Base-by-base conservation (phyloP, 2,113 vertebrate genomes). In the Stegastes partitus region DNA sequence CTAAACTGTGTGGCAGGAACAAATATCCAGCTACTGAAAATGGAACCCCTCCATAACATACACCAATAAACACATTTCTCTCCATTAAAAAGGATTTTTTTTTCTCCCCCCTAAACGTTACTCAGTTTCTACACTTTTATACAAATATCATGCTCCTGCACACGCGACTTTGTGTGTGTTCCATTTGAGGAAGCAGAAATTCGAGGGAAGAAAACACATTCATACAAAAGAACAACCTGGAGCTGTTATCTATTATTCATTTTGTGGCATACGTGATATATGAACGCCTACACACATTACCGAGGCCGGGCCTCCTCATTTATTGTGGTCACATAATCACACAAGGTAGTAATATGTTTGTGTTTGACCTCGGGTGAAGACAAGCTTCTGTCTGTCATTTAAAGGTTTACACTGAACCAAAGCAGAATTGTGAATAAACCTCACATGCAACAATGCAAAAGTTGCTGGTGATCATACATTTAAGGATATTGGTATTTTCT, bases 191-290 rank as follows among this genome's bases (percentile, higher is more conserved):
- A 44, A 71, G 50, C 28, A 67, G 44, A 73, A 25, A 23, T 68
- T 42, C 31, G 15, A 5, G 10, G 4, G 31, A 28, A 25, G 23
- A 42, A 58, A 49, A 55, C 10, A 51, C 15, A 21, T 25, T 59
- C 18, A 15, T 11, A 55, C 4, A 51, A 31, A 66, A 31, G 15
- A 74, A 73, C 50, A 42, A 61, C 74, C 74, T 54, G 61, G 3
- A 77, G 61, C 37, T 28, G 62, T 51, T 62, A 79, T 83, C 50
- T 74, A 68, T 90, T 68, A 84, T 86, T 87, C 72, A 82, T 68
- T 45, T 65, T 45, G 64, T 23, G 44, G 22, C 64, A 47, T 39
- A 31, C 4, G 18, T 71, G 76, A 85, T 64, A 57, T 45, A 81
- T 68, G 28, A 15, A 76, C 80, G 73, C 57, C 66, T 56, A 72